Conservation (phyloP, 2,113 vertebrate genomes). For the Hylia prasina region DNA sequence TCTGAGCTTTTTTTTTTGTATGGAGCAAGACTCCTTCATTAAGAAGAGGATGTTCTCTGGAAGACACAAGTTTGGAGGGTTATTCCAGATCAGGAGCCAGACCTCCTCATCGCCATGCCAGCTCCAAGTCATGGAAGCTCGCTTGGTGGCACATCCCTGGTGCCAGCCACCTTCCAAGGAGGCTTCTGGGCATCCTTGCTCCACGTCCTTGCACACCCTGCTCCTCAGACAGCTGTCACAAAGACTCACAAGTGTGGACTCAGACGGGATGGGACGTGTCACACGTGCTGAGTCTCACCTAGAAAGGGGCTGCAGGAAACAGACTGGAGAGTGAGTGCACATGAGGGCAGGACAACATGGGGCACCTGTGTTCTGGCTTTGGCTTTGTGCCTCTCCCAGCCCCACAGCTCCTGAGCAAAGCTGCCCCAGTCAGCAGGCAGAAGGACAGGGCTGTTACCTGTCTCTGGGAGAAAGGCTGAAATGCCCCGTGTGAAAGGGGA, state of each 20-base stretch:
- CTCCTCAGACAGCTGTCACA: neutral
- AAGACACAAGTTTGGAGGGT: fast-evolving
- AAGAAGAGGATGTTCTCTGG: neutral
- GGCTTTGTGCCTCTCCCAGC: neutral
- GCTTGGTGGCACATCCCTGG: neutral
- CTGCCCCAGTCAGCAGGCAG: neutral
- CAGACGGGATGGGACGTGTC: neutral
- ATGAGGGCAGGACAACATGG: neutral
- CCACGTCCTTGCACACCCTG: neutral
- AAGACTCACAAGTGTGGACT: neutral
- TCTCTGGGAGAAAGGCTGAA: neutral
- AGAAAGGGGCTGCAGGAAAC: neutral
- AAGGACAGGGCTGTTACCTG: neutral
- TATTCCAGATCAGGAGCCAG: neutral
- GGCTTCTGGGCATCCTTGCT: neutral
- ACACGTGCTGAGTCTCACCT: fast-evolving
- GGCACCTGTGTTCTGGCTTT: neutral
- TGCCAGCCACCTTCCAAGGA: neutral
- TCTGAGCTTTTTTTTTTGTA: neutral
- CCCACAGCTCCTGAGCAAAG: neutral
- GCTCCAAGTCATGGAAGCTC: neutral
- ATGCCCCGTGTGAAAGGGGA: neutral
- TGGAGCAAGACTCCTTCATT: neutral
- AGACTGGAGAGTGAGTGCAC: neutral
- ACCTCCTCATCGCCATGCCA: fast-evolving